Base-by-base conservation (phyloP, 2,113 vertebrate genomes). In the Cichladusa arquata region DNA sequence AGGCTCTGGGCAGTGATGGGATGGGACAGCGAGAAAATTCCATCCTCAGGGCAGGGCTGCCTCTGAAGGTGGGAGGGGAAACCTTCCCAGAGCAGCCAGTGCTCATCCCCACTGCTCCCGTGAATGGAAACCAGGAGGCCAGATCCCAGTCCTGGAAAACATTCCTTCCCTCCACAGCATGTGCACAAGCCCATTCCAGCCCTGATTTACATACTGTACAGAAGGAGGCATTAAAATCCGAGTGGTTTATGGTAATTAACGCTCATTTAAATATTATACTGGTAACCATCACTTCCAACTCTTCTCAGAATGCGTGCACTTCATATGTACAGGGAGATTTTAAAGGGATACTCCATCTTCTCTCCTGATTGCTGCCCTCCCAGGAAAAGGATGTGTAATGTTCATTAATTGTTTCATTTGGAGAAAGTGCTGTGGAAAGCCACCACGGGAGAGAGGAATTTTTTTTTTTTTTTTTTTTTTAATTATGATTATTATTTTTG, bases 331-430 rank as follows among this genome's bases (percentile, higher is more conserved):
- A 4, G 86, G 61, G 74, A 90, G 45, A 47, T 51, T 92, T 86
- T 47, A 90, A 61, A 78, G 58, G 51, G 56, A 67, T 72, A n/a
- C 44, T 73, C 7, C n/a, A 72, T 80, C 92, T 87, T 86, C 58
- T 64, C 88, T 84, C 76, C 53, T 15, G 86, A 90, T 81, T 64
- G 34, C 67, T 66, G 88, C 78, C 91, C 92, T 92, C 61, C 54
- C 86, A 72, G 77, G 77, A 93, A 90, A 72, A 80, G 50, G 48
- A 65, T 56, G 60, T 76, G 95, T 94, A 87, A 95, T 24, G 86
- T 58, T 91, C 78, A 19, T 88, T 97, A 97, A 96, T 95, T 91
- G 90, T 96, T 96, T 95, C 92, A 79, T 86, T 93, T 91, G 2
- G 15, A 82, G 93, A 94, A 93, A 95, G 56, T 65, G 48, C 81